Evolutionary conservation across 2,888 invertebrate species (phyloP).

Genomic region (Alloplasta piceator): DNA sequence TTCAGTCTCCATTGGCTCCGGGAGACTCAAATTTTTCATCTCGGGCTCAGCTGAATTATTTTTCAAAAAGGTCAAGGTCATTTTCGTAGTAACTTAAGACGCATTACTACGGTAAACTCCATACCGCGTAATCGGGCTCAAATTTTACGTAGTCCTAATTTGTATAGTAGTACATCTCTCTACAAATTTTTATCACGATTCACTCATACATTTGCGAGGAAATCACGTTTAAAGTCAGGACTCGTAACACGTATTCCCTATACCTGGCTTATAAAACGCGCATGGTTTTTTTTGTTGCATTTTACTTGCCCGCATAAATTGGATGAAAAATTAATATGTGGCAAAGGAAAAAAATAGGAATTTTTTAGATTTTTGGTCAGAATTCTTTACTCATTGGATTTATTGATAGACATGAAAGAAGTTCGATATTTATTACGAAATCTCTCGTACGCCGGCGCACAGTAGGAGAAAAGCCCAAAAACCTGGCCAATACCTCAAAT

Average conservation of each 20-base stretch:
- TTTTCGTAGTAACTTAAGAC: neutral
- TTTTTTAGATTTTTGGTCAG: neutral
- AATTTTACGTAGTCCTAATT: neutral
- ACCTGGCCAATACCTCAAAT: too few species aligned
- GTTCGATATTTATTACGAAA: conserved; percentile 13
- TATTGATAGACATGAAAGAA: neutral
- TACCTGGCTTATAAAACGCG: conserved; percentile 12
- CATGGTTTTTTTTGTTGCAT: neutral
- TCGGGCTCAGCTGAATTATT: too few species aligned
- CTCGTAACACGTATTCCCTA: conserved; percentile 25
- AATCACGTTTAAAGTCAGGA: conserved; percentile 2
- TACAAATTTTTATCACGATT: conserved; percentile 10
- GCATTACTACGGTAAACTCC: conserved; percentile 15
- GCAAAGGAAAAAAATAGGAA: conserved; percentile 2
- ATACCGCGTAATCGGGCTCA: neutral
- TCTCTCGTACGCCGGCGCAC: neutral
- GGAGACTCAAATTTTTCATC: too few species aligned
- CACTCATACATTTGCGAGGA: too few species aligned
- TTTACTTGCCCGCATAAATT: conserved; percentile 7
- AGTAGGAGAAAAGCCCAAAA: too few species aligned
- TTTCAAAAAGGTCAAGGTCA: too few species aligned
- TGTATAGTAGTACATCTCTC: neutral
- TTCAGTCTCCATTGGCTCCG: too few species aligned
- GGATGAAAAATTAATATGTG: conserved; percentile 5
- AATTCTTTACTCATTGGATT: neutral